Evolutionary conservation across 2,113 vertebrate genomes (phyloP).

Genomic region (Ochotona curzoniae): DNA sequence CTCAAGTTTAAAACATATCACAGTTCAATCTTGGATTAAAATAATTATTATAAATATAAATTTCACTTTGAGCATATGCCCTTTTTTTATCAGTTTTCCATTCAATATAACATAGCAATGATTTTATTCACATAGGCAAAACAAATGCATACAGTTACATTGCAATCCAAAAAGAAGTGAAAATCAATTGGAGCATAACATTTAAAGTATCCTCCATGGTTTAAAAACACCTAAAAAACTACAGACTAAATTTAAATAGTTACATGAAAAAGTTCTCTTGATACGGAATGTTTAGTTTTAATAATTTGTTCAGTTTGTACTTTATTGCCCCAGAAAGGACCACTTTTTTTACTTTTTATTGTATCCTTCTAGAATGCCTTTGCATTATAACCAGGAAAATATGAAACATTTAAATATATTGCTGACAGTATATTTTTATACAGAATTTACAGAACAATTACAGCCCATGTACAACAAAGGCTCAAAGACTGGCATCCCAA

Average conservation of each 20-base stretch:
- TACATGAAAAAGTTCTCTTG: constrained; percentile 5
- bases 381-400: constrained; percentile 35
- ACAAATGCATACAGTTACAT: constrained; percentile 13
- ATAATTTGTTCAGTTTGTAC: neutral
- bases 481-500: too few species aligned
- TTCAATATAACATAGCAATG: neutral
- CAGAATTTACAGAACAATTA: too few species aligned
- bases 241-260: constrained; percentile 52
- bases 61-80: neutral
- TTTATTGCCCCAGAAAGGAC: neutral
- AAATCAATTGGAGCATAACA: constrained; percentile 25
- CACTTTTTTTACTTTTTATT: neutral
- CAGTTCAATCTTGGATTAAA: neutral
- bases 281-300: constrained; percentile 9
- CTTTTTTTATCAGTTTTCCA: neutral
- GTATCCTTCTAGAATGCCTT: neutral
- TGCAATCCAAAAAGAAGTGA: neutral
- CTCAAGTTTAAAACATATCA: constrained; percentile 31
- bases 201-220: neutral
- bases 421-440: too few species aligned
- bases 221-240: constrained; percentile 1
- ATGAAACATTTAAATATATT: neutral
- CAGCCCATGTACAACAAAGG: too few species aligned
- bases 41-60: neutral
- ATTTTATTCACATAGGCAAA: neutral